Percentiles rank a stretch among this genome's conserved stretches.
Evolutionary conservation across 2,113 vertebrate species (phyloP).

Genomic region (Promerops cafer): DNA sequence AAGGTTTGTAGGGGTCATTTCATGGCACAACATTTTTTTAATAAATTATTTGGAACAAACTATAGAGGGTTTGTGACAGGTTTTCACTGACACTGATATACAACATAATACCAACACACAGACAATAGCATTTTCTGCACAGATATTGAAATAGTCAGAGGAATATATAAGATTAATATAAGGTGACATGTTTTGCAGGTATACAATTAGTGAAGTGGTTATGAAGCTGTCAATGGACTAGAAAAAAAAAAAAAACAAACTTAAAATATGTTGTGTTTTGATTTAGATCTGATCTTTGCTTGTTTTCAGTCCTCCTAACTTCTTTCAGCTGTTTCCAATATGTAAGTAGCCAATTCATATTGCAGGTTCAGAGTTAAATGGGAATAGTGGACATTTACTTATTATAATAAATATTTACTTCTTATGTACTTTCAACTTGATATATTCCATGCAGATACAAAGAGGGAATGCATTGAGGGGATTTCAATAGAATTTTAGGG

Average conservation of each 20-base stretch:
- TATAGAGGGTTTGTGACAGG: background rate
- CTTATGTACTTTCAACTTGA: background rate
- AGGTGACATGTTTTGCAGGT: background rate
- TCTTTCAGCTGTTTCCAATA: background rate
- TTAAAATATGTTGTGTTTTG: background rate
- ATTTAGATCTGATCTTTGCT: background rate
- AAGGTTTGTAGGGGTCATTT: background rate
- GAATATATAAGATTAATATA: background rate
- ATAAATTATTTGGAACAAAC: background rate
- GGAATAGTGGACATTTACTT: background rate
- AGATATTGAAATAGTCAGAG: background rate
- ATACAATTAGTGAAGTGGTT: background rate
- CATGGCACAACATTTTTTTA: background rate
- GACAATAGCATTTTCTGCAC: background rate
- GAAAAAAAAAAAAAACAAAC: background rate
- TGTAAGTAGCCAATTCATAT: background rate
- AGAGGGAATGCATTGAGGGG: background rate
- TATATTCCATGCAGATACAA: background rate
- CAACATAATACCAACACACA: background rate
- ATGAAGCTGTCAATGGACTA: background rate
- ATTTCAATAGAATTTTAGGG: background rate
- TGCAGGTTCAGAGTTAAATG: background rate
- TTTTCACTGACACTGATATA: background rate
- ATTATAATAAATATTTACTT: background rate
- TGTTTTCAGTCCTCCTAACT: background rate